Evolutionary conservation across 2,888 invertebrate genomes (phyloP).

Genomic region (Cheilosia vernalis): DNA sequence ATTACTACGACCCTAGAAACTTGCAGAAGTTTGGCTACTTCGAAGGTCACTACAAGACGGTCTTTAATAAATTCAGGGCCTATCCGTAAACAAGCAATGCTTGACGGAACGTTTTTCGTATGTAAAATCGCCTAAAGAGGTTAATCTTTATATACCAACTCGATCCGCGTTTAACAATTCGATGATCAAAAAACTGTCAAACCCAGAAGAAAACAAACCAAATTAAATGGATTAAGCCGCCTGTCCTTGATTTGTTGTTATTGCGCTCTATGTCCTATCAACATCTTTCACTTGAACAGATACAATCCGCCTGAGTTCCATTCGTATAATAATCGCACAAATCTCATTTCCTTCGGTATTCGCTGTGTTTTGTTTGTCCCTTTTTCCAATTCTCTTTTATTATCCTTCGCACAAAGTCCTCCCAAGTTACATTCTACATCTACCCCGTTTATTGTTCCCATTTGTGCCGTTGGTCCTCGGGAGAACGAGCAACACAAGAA

Average conservation of each 20-base stretch:
- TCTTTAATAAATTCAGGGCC: too few species aligned
- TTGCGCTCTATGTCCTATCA: slow-evolving; percentile 9
- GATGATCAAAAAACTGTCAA: background rate
- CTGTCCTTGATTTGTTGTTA: background rate
- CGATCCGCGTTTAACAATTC: too few species aligned
- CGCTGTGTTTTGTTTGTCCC: background rate
- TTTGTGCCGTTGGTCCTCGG: slow-evolving; percentile 17
- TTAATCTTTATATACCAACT: too few species aligned
- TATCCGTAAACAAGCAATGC: too few species aligned
- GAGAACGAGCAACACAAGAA: slow-evolving; percentile 1
- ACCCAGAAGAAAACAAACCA: background rate
- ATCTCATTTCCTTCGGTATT: slow-evolving; percentile 48
- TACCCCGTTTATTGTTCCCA: slow-evolving; percentile 42
- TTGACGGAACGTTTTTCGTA: too few species aligned
- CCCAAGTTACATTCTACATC: background rate
- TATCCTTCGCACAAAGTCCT: slow-evolving; percentile 5
- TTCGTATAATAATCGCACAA: slow-evolving; percentile 45
- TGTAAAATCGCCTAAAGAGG: too few species aligned
- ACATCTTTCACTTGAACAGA: slow-evolving; percentile 36
- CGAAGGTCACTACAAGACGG: too few species aligned
- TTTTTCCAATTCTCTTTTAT: slow-evolving; percentile 29
- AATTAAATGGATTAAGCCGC: background rate
- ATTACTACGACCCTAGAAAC: too few species aligned
- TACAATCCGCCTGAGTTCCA: slow-evolving; percentile 23
- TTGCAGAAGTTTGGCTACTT: too few species aligned